Evolutionary conservation across 2,113 vertebrate genomes (phyloP).

Genomic region (Acinonyx jubatus): DNA sequence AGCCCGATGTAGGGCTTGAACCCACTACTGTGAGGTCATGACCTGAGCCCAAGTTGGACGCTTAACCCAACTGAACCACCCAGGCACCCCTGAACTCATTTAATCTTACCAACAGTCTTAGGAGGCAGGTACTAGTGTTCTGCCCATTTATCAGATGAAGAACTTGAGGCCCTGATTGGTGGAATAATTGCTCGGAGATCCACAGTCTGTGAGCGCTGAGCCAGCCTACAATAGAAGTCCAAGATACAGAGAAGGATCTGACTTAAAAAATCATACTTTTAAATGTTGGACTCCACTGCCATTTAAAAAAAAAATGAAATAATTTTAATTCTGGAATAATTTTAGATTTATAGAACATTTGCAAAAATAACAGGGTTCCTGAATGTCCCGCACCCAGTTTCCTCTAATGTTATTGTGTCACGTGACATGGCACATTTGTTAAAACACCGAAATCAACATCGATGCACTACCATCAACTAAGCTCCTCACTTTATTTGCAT

Average conservation of each 20-base stretch:
- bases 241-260: background rate
- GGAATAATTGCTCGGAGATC: background rate
- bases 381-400: too few relatives aligned
- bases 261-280: background rate
- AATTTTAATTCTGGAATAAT: background rate
- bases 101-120: background rate
- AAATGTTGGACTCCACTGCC: background rate
- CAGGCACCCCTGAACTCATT: background rate
- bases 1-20: too few relatives aligned
- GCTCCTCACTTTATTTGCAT: rapidly evolving
- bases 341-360: background rate
- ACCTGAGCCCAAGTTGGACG: too few relatives aligned
- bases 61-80: too few relatives aligned
- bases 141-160: background rate
- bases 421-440: rapidly evolving
- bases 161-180: background rate
- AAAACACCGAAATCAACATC: background rate
- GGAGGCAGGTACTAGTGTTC: background rate
- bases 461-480: rapidly evolving
- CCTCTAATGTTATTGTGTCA: rapidly evolving
- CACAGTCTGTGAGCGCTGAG: background rate
- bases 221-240: too few relatives aligned
- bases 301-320: background rate
- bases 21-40: too few relatives aligned
- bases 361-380: too few relatives aligned